Base-by-base conservation (phyloP, 1,140 invertebrate genomes). In the Drosophila kohkoa region DNA sequence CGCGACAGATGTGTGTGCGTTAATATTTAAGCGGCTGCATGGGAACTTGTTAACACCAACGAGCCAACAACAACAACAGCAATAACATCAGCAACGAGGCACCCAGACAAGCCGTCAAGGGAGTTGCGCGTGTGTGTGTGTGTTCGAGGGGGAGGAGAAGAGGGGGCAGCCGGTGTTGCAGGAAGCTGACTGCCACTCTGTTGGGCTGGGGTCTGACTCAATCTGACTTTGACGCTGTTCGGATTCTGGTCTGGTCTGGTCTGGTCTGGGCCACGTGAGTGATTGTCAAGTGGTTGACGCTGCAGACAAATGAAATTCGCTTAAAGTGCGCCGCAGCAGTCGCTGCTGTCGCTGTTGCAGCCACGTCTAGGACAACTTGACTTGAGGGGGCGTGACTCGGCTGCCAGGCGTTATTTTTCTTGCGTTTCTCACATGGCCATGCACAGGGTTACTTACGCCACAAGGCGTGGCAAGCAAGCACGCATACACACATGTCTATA, bases 251-350 rank as follows among this genome's bases (percentile, higher is more conserved):
- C 48, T 63, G 60, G 75, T 38, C 16, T 10, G 57, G 58, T 52
- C 48, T 63, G 60, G 75, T 46, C 82, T 83, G 66, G 73, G 85
- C 80, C 80, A 89, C 81, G 85, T 89, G 85, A 89, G 85, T 89
- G 85, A 89, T 89, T 89, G 85, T 89, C 85, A 89, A 89, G 85
- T 89, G 85, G 81, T 89, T 89, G 85, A 89, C 85, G 85, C 85
- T 85, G 85, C 85, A 89, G 85, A 89, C 85, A 89, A 89, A 89
- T 89, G 78, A 89, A 89, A 89, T 89, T 89, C 85, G 81, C 85
- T 89, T 89, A 89, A 90, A 89, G 85, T 81, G 73, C 83, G 72
- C 76, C 79, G 59, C 82, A 78, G 68, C 82, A 78, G 68, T 65
- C 77, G 65, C 59, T 25, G 41, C 41, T 5, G n/a, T 43, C 2